Conservation (phyloP, 1,140 invertebrate genomes). For the Tetraneura akinire region DNA sequence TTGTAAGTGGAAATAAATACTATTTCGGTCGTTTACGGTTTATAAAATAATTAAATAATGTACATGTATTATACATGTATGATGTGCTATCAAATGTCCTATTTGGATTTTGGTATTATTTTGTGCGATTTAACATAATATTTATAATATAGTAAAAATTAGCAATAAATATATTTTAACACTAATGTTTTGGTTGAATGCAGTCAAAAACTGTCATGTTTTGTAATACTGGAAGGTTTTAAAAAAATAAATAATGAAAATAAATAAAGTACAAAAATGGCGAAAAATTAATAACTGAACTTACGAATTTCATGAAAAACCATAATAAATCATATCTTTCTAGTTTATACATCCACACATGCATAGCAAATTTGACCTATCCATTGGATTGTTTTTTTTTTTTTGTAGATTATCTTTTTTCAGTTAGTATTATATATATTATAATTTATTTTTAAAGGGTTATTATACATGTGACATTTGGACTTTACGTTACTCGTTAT, state of each 20-base stretch:
- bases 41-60: not conserved
- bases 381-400: not conserved
- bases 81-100: not conserved
- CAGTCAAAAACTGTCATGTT: not conserved
- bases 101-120: not conserved
- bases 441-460: not conserved
- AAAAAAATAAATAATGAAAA: too few species aligned
- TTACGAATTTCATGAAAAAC: not conserved
- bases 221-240: not conserved
- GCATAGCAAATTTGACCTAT: not conserved
- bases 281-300: not conserved
- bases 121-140: not conserved
- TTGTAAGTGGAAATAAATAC: too few species aligned
- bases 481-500: too few species aligned
- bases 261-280: not conserved
- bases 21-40: too few species aligned
- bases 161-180: conserved; percentile 6
- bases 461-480: not conserved
- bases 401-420: not conserved
- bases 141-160: not conserved
- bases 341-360: not conserved
- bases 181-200: not conserved
- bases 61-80: not conserved
- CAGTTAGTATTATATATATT: not conserved
- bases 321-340: not conserved